Percentiles rank a stretch among this genome's conserved stretches.
Conservation (phyloP, 1,140 invertebrate species). For the Drosophila ercepeae region DNA sequence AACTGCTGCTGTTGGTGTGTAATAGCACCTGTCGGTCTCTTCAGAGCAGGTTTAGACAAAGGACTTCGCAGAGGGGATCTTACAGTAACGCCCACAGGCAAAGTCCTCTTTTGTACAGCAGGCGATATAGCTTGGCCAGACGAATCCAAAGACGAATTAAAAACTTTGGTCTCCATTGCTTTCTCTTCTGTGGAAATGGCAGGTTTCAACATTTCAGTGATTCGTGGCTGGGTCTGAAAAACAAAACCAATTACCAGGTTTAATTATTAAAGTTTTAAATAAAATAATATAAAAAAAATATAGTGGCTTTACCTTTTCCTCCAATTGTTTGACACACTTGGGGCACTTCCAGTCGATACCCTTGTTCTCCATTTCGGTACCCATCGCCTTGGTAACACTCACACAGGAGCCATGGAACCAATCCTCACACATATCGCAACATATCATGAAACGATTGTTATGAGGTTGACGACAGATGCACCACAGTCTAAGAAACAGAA, state of each 20-base stretch:
- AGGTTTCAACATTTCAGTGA: conserved; percentile 67
- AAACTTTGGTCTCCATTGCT: conserved; percentile 40
- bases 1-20: conserved; percentile 50
- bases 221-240: conserved; percentile 65
- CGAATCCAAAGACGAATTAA: conserved; percentile 4
- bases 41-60: conserved; percentile 16
- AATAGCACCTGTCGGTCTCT: conserved; percentile 2
- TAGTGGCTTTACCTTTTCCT: conserved; percentile 59
- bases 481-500: conserved; percentile 89
- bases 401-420: conserved; percentile 99
- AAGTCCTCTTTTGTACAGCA: conserved; percentile 5
- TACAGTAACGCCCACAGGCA: conserved; percentile 4
- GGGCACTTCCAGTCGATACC: conserved; percentile 96
- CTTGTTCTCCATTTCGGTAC: conserved; percentile 94
- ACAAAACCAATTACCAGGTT: no score
- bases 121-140: not conserved
- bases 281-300: not conserved
- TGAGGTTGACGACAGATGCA: conserved; percentile 98
- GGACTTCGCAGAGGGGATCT: conserved; percentile 9
- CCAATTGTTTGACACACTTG: conserved; percentile 88
- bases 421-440: conserved; percentile 97
- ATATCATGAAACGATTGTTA: conserved; percentile 99
- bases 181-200: conserved; percentile 5
- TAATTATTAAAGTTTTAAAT: not conserved
- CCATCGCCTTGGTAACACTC: conserved; percentile 95